Conservation (phyloP, 2,113 vertebrate genomes). For the Psilopsiagon aymara region DNA sequence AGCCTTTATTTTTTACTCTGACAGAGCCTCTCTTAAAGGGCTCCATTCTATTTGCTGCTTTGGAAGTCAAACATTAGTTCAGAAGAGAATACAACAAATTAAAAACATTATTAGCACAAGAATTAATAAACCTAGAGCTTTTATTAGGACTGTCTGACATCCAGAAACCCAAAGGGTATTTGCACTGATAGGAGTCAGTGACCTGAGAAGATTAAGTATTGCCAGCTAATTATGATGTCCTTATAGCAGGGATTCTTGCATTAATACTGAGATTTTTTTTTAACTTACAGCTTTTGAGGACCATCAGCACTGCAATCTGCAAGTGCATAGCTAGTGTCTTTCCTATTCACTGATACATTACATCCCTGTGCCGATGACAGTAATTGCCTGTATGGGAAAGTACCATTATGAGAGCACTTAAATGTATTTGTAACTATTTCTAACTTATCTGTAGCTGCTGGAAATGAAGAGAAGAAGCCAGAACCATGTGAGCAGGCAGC, state of each 20-base stretch:
- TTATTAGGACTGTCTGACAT: neutral
- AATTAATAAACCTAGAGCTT: constrained; percentile 18
- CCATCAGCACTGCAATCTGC: neutral
- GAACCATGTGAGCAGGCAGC: constrained; percentile 31
- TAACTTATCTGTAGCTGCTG: constrained; percentile 31
- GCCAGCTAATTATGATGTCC: constrained; percentile 12
- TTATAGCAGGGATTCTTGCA: neutral
- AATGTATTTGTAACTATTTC: constrained; percentile 48
- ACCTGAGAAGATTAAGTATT: constrained; percentile 35
- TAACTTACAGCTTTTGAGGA: neutral
- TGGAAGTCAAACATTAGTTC: constrained; percentile 11
- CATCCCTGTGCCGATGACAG: neutral
- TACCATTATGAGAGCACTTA: neutral
- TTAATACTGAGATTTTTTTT: neutral
- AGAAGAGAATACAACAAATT: constrained; percentile 24
- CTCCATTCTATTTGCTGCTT: neutral
- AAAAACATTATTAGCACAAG: constrained; percentile 13
- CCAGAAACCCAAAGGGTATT: constrained; percentile 24
- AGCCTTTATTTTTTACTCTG: neutral
- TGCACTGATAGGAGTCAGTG: neutral
- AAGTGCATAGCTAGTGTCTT: neutral
- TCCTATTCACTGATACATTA: neutral
- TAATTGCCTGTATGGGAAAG: constrained; percentile 6
- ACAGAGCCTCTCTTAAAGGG: neutral
- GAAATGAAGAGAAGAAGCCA: constrained; percentile 25